Evolutionary conservation across 2,888 invertebrate genomes (phyloP), one percentile per base, ranked within the genome.

Genomic region (Scaptomyza flava): DNA sequence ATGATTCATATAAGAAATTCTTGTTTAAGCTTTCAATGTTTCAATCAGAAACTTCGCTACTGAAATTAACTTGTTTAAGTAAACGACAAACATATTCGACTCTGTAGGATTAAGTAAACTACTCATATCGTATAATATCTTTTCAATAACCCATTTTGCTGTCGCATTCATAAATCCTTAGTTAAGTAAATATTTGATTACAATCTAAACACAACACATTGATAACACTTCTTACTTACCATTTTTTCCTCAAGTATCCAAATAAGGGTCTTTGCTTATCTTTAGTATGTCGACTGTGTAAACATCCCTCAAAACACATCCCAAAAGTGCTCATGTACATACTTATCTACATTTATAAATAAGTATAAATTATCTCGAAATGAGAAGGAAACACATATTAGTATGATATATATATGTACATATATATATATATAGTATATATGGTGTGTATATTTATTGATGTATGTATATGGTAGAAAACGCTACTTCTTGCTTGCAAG

Each of bases 381-480:
- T 58, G 58, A 36, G 20, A 48, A 36, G 51, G 34, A 58, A 67
- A 50, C 27, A 45, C 42, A 33, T 31, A 12, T 27, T 38, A 43
- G 7, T 57, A n/a, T n/a, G 48, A 42, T 30, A 63, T 53, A 64
- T 66, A 33, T 53, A 36, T 61, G 36, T 57, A 27, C 4, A 23
- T 23, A n/a, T 23, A 34, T 48, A 48, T 54, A 47, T 41, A 23
- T 64, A 17, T 17, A 17, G 23, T 45, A 9, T 14, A 6, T 57
- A 9, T 34, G 33, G 27, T 27, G 42, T 56, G 20, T 69, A 31
- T 72, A 42, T 73, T 34, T 71, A 33, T 71, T 56, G 56, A 50
- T 77, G 47, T 65, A 50, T 77, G 47, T 65, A 53, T 72, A 51
- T 33, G 31, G 59, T 30, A 34, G 59, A 45, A 72, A 61, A 56